Conservation (phyloP, 2,797 vertebrate genomes). For the Coendou prehensilis region DNA sequence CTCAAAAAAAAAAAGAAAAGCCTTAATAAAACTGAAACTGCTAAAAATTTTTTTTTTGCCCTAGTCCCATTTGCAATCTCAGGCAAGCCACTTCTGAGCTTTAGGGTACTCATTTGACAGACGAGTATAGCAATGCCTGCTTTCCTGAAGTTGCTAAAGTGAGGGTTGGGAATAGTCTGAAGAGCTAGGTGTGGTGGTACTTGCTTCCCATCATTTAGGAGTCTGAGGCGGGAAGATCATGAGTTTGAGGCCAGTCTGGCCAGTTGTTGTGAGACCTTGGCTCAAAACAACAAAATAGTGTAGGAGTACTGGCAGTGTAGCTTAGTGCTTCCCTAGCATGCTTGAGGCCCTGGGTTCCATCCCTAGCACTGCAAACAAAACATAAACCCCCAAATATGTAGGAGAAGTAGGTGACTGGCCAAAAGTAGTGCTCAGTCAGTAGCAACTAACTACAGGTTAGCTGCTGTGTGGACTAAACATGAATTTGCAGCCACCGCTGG, state of each 20-base stretch:
- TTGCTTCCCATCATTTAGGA: neutral
- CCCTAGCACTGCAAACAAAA: neutral
- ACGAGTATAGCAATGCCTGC: neutral
- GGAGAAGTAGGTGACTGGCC: neutral
- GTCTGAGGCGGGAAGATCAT: neutral
- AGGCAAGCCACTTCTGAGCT: neutral
- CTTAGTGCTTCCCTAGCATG: neutral
- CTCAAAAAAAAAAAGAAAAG: neutral
- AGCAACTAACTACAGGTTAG: neutral
- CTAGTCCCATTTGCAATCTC: neutral
- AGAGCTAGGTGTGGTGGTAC: too few species aligned
- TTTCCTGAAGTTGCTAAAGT: slow-evolving; percentile 22
- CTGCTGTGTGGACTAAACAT: neutral
- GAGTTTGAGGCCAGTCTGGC: neutral
- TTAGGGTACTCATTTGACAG: neutral
- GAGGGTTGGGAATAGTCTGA: neutral
- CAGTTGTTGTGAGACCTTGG: neutral
- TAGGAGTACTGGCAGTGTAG: neutral
- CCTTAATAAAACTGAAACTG: neutral
- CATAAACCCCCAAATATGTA: neutral
- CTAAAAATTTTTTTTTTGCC: neutral
- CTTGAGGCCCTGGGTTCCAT: neutral
- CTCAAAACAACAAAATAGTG: neutral
- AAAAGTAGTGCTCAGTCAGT: neutral
- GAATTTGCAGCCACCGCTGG: neutral